Evolutionary conservation across 2,797 vertebrate species (phyloP), one percentile per base, ranked within the genome.

Genomic region (Synaphobranchus kaupii): DNA sequence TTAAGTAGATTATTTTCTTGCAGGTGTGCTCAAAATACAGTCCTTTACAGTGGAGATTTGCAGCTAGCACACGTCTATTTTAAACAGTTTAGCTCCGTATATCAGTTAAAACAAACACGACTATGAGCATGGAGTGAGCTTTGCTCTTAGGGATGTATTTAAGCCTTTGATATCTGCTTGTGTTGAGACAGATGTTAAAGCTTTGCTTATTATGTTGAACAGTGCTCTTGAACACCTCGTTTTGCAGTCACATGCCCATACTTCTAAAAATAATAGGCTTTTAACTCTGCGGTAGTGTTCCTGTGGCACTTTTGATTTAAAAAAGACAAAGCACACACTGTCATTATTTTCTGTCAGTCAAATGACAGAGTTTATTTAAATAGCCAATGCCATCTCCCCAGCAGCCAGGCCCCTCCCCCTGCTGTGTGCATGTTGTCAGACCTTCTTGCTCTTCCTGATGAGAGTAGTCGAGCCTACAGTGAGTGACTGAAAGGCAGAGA

Each of bases 381-480:
- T 84, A 60, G 56, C 13, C 58, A 60, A 84, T 63, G 25, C n/a
- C 12, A n/a, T 84, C 58, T 39, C 60, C 34, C 83, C 4, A 22
- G 54, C 52, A 39, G 28, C 31, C 54, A 63, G 83, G 28, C 25
- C 48, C 31, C 28, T 25, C 44, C 48, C 48, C 54, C 83, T 60
- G 54, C 34, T 76, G 66, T 48, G 44, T 50, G 25, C 34, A 47
- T 10, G 56, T 44, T 63, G 84, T 76, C 92, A 92, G 68, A 93
- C 9, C 71, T 83, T 94, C 89, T 87, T 94, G 89, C 94, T 94
- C 91, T 81, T 94, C 89, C 94, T 93, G 90, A 90, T 84, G 5
- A 95, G 91, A 0, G 92, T 93, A 87, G 91, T 90, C 82, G 93
- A 93, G 10, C 93, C 91, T 0, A 85, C 84, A n/a, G 93, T 94